Conservation (phyloP, 2,888 invertebrate species). For the Dinocampus coccinellae region DNA sequence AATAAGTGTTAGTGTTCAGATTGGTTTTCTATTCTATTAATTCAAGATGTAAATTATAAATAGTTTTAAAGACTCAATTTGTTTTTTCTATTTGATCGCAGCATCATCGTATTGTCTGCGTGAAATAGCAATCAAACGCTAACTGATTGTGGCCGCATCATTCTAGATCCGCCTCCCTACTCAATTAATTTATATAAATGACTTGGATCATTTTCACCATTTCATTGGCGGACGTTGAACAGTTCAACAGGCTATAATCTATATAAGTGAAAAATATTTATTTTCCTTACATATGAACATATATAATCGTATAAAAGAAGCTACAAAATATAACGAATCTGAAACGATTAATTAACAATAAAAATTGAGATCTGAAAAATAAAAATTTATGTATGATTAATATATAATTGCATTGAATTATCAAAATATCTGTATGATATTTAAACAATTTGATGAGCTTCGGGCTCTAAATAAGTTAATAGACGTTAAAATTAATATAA, state of each 20-base stretch:
- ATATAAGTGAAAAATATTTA: too few species aligned
- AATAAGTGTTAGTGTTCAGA: neutral
- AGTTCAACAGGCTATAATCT: neutral
- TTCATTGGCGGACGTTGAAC: constrained; percentile 4
- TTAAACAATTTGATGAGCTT: constrained; percentile 40
- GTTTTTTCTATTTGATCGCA: neutral
- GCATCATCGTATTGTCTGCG: neutral
- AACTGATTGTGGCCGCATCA: neutral
- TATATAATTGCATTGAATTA: constrained; percentile 46
- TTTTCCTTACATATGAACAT: neutral
- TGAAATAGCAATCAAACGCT: neutral
- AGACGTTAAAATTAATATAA: neutral
- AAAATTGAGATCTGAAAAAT: neutral
- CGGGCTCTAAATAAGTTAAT: constrained; percentile 30
- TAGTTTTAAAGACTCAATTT: neutral
- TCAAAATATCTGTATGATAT: constrained; percentile 51
- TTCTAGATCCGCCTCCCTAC: constrained; percentile 14
- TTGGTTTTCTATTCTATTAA: neutral
- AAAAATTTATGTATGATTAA: constrained; percentile 15
- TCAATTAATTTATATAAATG: constrained; percentile 33
- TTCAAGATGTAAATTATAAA: neutral
- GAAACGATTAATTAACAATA: neutral
- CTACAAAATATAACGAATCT: neutral
- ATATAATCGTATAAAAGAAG: neutral
- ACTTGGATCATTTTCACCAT: constrained; percentile 16